Conservation (phyloP, 2,113 vertebrate genomes). For the Nothoprocta perdicaria region DNA sequence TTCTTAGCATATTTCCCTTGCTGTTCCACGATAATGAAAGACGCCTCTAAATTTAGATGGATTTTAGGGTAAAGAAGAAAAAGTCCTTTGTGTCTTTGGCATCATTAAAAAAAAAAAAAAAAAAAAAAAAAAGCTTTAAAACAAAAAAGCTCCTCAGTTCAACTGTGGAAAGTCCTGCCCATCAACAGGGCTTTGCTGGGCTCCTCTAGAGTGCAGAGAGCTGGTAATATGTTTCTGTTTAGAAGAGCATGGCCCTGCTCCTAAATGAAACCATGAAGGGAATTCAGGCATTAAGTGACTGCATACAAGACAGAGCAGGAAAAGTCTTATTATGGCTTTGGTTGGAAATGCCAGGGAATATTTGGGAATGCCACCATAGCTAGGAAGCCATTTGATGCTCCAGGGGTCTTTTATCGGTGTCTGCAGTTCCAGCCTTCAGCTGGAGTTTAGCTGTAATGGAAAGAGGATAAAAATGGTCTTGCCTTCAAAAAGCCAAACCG, state of each 20-base stretch:
- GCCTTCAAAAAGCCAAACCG: background rate
- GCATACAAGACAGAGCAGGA: background rate
- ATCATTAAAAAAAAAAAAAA: background rate
- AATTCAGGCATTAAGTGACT: background rate
- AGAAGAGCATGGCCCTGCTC: background rate
- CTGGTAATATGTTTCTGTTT: background rate
- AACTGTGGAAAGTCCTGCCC: background rate
- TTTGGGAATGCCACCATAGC: rapidly evolving
- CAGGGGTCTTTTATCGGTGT: background rate
- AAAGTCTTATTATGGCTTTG: background rate
- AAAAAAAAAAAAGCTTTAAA: background rate
- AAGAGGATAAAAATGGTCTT: background rate
- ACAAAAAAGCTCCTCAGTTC: background rate
- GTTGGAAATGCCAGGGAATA: background rate
- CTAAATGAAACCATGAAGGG: rapidly evolving
- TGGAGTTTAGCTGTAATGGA: background rate
- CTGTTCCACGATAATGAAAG: slow-evolving; percentile 1
- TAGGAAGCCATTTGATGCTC: background rate
- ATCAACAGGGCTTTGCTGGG: background rate
- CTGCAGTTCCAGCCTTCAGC: background rate
- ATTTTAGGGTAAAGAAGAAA: slow-evolving; percentile 45
- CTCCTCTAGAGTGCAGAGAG: background rate
- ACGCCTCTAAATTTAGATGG: slow-evolving; percentile 32
- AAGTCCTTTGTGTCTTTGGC: slow-evolving; percentile 31
- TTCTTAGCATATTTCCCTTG: slow-evolving; percentile 44